These are phyloP conservation scores for Pterocles gutturalis DNA, from an alignment of 2,113 vertebrate species.

Conservation along the genomic window DNA sequence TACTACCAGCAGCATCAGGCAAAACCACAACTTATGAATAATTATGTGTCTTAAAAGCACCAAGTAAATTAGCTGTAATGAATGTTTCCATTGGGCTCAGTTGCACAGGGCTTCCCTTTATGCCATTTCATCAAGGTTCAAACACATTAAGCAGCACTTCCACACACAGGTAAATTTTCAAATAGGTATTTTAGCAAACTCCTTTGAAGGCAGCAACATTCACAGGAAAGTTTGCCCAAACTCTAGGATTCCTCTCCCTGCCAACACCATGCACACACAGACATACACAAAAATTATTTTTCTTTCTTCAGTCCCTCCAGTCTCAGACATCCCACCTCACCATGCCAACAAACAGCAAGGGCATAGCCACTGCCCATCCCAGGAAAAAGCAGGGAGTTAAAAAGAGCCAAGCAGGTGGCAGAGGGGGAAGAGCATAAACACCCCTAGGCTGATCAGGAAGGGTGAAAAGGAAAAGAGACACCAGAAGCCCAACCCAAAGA, in stretches of 20 bases:
- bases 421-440: not conserved
- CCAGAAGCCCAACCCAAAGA: not conserved
- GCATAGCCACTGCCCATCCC: not conserved
- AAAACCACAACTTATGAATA: constrained; percentile 57
- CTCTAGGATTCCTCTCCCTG: not conserved
- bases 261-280: not conserved
- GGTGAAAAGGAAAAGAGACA: not conserved
- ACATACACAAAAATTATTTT: not conserved
- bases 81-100: constrained; percentile 44
- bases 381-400: not conserved
- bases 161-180: not conserved
- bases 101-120: constrained; percentile 24
- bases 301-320: not conserved
- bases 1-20: constrained; percentile 51
- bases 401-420: not conserved
- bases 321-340: not conserved
- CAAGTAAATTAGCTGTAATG: constrained; percentile 50
- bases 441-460: not conserved
- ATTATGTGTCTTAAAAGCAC: constrained; percentile 29
- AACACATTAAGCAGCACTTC: constrained; percentile 16
- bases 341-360: not conserved
- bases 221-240: not conserved
- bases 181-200: not conserved
- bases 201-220: not conserved
- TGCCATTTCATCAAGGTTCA: constrained; percentile 40